A percentile compares a stretch with the other conserved stretches of the same genome.
Evolutionary conservation across 2,113 vertebrate genomes (phyloP).

Genomic region (Anhinga anhinga): DNA sequence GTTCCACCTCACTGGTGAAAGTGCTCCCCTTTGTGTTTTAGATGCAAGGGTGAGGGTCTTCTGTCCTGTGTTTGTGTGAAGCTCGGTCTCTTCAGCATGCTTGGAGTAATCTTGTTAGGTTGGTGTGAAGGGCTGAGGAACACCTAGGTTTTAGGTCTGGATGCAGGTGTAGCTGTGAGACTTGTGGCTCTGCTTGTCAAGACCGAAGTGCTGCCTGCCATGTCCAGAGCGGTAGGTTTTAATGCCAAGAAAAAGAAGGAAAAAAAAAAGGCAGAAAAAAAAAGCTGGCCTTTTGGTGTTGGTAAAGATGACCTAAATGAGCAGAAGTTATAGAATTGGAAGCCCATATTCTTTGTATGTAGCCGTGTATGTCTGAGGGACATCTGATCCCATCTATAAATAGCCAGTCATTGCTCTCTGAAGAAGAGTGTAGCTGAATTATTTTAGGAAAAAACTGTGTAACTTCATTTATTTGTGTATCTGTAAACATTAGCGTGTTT

Average conservation of each 20-base stretch:
- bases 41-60: no score
- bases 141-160: accelerated
- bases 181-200: neutral
- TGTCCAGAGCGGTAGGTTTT: neutral
- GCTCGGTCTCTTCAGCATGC: neutral
- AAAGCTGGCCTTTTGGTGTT: neutral
- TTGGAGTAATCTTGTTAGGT: neutral
- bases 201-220: neutral
- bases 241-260: neutral
- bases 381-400: slow-evolving; percentile 31
- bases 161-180: neutral
- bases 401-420: neutral
- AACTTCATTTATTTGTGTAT: neutral
- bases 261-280: neutral
- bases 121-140: neutral
- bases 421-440: neutral
- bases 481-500: neutral
- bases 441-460: neutral
- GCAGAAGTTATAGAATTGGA: neutral
- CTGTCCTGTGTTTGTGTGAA: neutral
- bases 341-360: neutral
- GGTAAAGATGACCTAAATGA: neutral
- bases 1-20: accelerated
- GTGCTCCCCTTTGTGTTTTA: neutral
- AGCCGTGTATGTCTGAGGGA: neutral